phyloP scores from a whole-genome alignment of 2,888 invertebrate genomes.

The Drosophila bunnanda region DNA sequence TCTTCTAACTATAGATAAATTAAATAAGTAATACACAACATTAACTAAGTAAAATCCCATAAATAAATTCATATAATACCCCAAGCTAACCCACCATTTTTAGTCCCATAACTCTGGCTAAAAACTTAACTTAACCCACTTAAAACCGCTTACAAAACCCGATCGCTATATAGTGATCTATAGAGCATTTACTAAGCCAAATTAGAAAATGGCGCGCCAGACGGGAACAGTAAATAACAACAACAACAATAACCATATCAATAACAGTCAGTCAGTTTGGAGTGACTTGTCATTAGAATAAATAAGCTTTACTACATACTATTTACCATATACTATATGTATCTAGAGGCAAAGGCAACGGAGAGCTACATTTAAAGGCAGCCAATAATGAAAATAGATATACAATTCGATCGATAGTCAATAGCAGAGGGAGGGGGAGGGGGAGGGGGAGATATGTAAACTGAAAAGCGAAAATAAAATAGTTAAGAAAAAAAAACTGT shows the following conservation, averaged over 20 bases:
- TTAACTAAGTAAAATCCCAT: background rate
- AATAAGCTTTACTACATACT: slow-evolving; percentile 26
- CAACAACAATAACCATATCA: slow-evolving; percentile 45
- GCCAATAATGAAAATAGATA: slow-evolving; percentile 72
- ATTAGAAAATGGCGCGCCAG: slow-evolving; percentile 47
- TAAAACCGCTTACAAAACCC: slow-evolving; percentile 13
- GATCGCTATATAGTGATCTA: slow-evolving; percentile 6
- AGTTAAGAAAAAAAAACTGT: slow-evolving; percentile 76
- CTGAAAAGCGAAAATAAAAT: slow-evolving; percentile 64
- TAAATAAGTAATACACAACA: background rate
- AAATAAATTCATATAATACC: background rate
- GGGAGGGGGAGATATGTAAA: slow-evolving; percentile 62
- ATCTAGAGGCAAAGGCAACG: slow-evolving; percentile 27
- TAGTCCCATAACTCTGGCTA: background rate
- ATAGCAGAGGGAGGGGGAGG: slow-evolving; percentile 55
- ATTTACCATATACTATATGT: background rate
- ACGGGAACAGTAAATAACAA: slow-evolving; percentile 40
- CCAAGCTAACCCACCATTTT: too few species aligned
- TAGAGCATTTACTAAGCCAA: slow-evolving; percentile 24
- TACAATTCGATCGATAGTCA: slow-evolving; percentile 66
- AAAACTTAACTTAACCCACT: slow-evolving; percentile 9
- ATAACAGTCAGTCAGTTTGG: slow-evolving; percentile 63
- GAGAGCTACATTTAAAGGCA: slow-evolving; percentile 61
- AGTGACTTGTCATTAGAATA: slow-evolving; percentile 59
- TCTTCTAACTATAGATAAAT: background rate